phyloP scores from a whole-genome alignment of 1,140 invertebrate species.

The Agrilus planipennis region DNA sequence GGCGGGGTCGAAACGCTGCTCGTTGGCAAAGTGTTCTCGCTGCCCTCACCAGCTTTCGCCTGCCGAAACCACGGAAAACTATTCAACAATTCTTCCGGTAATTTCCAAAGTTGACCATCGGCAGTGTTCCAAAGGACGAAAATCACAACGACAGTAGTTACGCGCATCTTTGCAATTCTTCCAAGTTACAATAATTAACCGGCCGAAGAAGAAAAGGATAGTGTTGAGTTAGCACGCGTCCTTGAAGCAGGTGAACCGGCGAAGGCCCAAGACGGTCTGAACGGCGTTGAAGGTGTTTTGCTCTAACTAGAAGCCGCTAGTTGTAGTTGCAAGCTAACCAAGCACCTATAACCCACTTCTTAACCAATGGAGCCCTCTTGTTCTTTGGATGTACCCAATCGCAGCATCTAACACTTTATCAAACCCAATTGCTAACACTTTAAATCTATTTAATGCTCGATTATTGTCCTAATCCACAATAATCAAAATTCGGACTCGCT shows the following conservation, averaged over 20 bases:
- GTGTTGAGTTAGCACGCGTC: conserved; percentile 5
- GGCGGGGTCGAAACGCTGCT: too few relatives aligned
- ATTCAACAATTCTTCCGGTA: conserved; percentile 24
- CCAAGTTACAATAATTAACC: conserved; percentile 3
- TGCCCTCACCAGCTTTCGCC: conserved; percentile 15
- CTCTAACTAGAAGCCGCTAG: conserved; percentile 24
- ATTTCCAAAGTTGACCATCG: conserved; percentile 27
- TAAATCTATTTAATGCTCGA: too few relatives aligned
- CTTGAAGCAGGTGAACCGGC: conserved; percentile 18
- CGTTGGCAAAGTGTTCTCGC: conserved; percentile 4
- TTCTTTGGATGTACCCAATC: too few relatives aligned
- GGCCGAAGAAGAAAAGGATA: conserved; percentile 10
- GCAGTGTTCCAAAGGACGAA: conserved; percentile 18
- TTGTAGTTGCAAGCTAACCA: conserved; percentile 11
- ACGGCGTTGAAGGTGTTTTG: conserved; percentile 23
- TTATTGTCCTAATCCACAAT: too few relatives aligned
- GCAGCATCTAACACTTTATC: too few relatives aligned
- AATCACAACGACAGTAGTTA: conserved; percentile 16
- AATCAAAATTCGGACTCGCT: too few relatives aligned
- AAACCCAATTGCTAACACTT: too few relatives aligned
- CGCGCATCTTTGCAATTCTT: conserved; percentile 20
- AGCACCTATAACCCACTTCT: conserved; percentile 31
- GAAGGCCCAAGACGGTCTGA: conserved; percentile 26
- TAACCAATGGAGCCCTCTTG: conserved; percentile 27
- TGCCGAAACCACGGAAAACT: conserved; percentile 27